Evolutionary conservation across 2,113 vertebrate species (phyloP).

Genomic region (Indicator indicator): DNA sequence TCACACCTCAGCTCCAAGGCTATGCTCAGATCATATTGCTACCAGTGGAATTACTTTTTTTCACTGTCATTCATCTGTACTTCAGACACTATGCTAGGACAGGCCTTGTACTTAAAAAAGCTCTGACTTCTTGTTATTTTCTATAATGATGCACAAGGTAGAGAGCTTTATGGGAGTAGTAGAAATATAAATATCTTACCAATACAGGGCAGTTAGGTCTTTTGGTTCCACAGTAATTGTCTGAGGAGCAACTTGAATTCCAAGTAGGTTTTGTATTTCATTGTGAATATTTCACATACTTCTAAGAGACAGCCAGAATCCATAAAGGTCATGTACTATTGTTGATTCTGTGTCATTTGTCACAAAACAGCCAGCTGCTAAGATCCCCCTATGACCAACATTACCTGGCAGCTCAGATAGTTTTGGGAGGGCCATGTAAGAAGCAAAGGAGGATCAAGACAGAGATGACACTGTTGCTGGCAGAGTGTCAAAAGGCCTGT

Average conservation of each 20-base stretch:
- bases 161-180: slow-evolving; percentile 57
- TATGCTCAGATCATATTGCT: slow-evolving; percentile 29
- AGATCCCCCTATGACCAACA: slow-evolving; percentile 63
- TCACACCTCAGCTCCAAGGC: slow-evolving; percentile 25
- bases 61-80: slow-evolving; percentile 39
- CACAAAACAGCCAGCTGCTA: slow-evolving; percentile 64
- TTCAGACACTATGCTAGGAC: slow-evolving; percentile 32
- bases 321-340: slow-evolving; percentile 67
- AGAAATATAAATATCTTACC: slow-evolving; percentile 68
- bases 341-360: slow-evolving; percentile 71
- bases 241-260: slow-evolving; percentile 70
- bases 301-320: slow-evolving; percentile 67
- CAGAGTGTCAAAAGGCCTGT: slow-evolving; percentile 21
- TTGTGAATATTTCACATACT: slow-evolving; percentile 67
- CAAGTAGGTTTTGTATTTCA: slow-evolving; percentile 64
- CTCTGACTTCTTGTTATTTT: slow-evolving; percentile 58
- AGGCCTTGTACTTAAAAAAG: slow-evolving; percentile 19
- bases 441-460: slow-evolving; percentile 49
- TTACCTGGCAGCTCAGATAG: slow-evolving; percentile 57
- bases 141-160: slow-evolving; percentile 49
- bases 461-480: background rate
- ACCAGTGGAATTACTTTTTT: slow-evolving; percentile 40
- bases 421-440: slow-evolving; percentile 31
- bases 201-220: slow-evolving; percentile 47
- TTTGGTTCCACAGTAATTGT: slow-evolving; percentile 66